Evolutionary conservation across 2,888 invertebrate species (phyloP).

Genomic region (Diplolepis rosae): DNA sequence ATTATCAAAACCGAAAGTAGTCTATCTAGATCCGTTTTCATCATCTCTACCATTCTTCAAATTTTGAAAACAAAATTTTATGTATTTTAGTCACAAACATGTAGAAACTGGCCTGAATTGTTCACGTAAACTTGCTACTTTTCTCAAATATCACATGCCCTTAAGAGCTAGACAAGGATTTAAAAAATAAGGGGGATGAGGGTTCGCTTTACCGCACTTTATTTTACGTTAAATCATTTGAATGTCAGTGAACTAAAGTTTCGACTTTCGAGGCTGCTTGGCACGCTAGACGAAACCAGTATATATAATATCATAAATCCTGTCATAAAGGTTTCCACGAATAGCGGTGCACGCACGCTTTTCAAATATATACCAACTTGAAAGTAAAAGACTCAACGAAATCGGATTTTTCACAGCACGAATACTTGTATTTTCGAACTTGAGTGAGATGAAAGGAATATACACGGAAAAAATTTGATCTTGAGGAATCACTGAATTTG

Average conservation of each 20-base stretch:
- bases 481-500: too few species aligned
- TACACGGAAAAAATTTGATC: too few species aligned
- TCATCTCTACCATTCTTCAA: too few species aligned
- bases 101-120: too few species aligned
- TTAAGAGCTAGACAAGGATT: neutral
- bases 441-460: neutral
- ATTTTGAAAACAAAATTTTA: too few species aligned
- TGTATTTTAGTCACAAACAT: too few species aligned
- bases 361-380: neutral
- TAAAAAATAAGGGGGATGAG: neutral
- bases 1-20: too few species aligned
- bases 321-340: constrained; percentile 11
- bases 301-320: constrained; percentile 29
- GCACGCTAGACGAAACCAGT: constrained; percentile 15
- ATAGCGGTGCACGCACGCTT: neutral
- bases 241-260: constrained; percentile 28
- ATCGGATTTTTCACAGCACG: neutral
- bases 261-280: constrained; percentile 22
- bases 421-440: neutral
- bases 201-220: constrained; percentile 6
- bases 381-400: neutral
- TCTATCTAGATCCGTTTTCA: too few species aligned
- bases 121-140: too few species aligned
- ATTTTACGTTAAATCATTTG: constrained; percentile 20
- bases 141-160: too few species aligned